Base-by-base conservation (phyloP, 2,888 invertebrate species). In the Merodon equestris region DNA sequence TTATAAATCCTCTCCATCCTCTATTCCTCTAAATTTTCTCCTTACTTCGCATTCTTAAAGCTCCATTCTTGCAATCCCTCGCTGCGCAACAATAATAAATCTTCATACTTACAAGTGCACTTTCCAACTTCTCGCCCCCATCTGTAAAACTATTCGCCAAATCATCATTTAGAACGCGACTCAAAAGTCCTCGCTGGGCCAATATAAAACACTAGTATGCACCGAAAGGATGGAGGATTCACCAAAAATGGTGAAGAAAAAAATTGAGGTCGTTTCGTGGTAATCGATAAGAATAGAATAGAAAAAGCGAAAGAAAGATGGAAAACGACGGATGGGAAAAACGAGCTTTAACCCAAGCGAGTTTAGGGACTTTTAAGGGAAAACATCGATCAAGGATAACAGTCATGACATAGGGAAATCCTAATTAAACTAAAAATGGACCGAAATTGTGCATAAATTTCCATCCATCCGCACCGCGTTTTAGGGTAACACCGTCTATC, bases 91-190 rank as follows among this genome's bases (percentile, higher is more conserved):
- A 71, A 17, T 48, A 27, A 79, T 79, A 74, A 73, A 68, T 79
- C 79, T 64, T 64, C 9, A 40, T 48, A 47, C 40, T 60, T 53
- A 67, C 42, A 57, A 67, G 50, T 67, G 57, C 57, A 51, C 42
- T 67, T 58, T 51, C 57, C 42, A 57, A 45, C 67, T 67, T 58
- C 45, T 38, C 45, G 17, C 17, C 38, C 27, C 45, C 10, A 9
- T n/a, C 34, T 54, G 56, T 14, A 40, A 58, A 73, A 67, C 63
- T 68, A 79, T 79, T 79, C 74, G 64, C 79, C 68, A 79, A 79
- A 74, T 79, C 74, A 79, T 79, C 79, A 70, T 79, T 74, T 73
- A 51, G 67, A 68, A 77, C 61, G 60, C 54, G n/a, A 60, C 63
- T 61, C 27, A 40, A 53, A 56, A 74, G 73, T 73, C 63, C 63